phyloP scores from a whole-genome alignment of 2,113 vertebrate species.

The Baryphthengus martii region DNA sequence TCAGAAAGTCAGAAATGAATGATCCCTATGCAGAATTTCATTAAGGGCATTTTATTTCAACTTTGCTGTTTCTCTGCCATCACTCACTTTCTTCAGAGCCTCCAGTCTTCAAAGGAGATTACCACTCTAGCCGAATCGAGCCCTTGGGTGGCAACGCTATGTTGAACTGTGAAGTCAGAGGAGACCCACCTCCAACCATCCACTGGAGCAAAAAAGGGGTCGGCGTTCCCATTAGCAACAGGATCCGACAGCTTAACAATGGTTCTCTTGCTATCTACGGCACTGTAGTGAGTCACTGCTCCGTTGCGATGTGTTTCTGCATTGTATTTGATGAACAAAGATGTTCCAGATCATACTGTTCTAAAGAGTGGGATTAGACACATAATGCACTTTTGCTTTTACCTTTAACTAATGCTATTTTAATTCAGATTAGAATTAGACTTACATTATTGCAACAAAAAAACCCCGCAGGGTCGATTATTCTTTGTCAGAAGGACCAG shows the following conservation, averaged over 20 bases:
- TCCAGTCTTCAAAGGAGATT: slow-evolving; percentile 90
- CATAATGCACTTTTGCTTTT: not conserved
- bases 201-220: slow-evolving; percentile 90
- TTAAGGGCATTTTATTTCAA: not conserved
- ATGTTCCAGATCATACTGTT: not conserved
- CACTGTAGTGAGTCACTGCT: slow-evolving; percentile 83
- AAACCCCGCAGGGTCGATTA: fast-evolving
- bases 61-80: not conserved
- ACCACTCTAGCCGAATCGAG: slow-evolving; percentile 85
- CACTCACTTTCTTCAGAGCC: slow-evolving; percentile 79
- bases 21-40: not conserved
- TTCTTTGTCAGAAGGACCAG: not conserved
- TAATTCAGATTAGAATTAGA: not conserved
- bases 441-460: not conserved
- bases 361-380: not conserved
- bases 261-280: slow-evolving; percentile 94
- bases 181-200: slow-evolving; percentile 90
- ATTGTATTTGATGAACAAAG: not conserved
- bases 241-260: slow-evolving; percentile 87
- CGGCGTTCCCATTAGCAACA: slow-evolving; percentile 78
- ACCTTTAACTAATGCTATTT: not conserved
- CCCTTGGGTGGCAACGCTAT: slow-evolving; percentile 90
- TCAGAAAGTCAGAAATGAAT: not conserved
- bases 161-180: slow-evolving; percentile 91
- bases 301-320: not conserved